These are phyloP conservation scores for Myiotriccus ornatus DNA, from an alignment of 2,797 vertebrate species.

Conservation along the genomic window DNA sequence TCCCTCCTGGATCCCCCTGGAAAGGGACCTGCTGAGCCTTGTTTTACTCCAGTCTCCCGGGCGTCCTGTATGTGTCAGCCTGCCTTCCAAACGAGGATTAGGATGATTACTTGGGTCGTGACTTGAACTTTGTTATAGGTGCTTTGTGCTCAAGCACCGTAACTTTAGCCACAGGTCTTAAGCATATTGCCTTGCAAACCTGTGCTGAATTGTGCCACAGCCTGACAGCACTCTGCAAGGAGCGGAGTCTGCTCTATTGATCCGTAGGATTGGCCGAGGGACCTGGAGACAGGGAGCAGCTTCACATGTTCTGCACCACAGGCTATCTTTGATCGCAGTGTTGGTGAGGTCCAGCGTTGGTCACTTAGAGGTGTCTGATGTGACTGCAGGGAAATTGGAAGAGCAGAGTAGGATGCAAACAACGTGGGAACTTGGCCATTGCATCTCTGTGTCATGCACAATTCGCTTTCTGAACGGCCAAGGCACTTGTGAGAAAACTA, in stretches of 20 bases:
- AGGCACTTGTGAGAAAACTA: neutral
- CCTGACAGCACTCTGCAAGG: accelerated
- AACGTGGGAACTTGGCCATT: accelerated
- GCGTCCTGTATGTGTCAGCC: accelerated
- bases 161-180: neutral
- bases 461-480: neutral
- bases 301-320: accelerated
- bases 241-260: neutral
- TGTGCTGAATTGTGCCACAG: accelerated
- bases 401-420: neutral
- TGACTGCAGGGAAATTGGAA: neutral
- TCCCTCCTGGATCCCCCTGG: neutral
- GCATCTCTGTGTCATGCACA: accelerated
- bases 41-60: neutral
- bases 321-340: accelerated
- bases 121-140: neutral
- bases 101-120: accelerated
- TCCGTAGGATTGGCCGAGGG: neutral
- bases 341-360: neutral
- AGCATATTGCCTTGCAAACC: accelerated
- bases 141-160: neutral
- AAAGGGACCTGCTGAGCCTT: no score
- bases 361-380: neutral
- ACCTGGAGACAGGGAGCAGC: neutral
- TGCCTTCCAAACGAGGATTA: neutral